Conservation (phyloP, 2,888 invertebrate genomes). For the Lasioglossum villosulum region DNA sequence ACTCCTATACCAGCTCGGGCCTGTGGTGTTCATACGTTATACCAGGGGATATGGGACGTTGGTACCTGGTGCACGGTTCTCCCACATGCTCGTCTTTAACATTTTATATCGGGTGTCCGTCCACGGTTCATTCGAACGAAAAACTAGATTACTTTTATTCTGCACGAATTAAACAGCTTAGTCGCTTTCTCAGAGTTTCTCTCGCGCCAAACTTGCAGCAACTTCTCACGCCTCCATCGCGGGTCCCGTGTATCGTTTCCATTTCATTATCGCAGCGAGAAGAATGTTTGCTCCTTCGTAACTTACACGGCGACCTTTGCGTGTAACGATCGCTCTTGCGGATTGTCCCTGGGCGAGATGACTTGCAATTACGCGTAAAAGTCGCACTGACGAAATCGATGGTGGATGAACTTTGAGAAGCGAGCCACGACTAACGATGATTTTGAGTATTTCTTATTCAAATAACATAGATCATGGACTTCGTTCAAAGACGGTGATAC, state of each 20-base stretch:
- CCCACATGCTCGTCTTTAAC: conserved; percentile 43
- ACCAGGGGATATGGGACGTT: conserved; percentile 61
- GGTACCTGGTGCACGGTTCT: conserved; percentile 61
- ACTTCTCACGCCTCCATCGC: background rate
- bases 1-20: conserved; percentile 76
- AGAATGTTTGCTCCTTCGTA: conserved; percentile 56
- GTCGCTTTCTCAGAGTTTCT: background rate
- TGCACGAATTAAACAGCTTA: background rate
- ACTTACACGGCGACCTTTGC: conserved; percentile 67
- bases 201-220: background rate
- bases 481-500: background rate
- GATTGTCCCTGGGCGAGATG: conserved; percentile 65
- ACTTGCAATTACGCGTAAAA: conserved; percentile 71
- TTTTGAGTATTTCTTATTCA: conserved; percentile 32
- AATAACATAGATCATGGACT: background rate
- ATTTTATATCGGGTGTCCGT: conserved; percentile 63
- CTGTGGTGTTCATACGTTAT: conserved; percentile 75
- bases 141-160: background rate
- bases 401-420: conserved; percentile 32
- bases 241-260: background rate
- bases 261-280: conserved; percentile 59
- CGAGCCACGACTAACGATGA: conserved; percentile 42
- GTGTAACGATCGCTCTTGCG: conserved; percentile 64
- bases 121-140: background rate
- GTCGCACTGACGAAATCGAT: conserved; percentile 54